Base-by-base conservation (phyloP, 2,797 vertebrate species). In the Sebastes elongatus region DNA sequence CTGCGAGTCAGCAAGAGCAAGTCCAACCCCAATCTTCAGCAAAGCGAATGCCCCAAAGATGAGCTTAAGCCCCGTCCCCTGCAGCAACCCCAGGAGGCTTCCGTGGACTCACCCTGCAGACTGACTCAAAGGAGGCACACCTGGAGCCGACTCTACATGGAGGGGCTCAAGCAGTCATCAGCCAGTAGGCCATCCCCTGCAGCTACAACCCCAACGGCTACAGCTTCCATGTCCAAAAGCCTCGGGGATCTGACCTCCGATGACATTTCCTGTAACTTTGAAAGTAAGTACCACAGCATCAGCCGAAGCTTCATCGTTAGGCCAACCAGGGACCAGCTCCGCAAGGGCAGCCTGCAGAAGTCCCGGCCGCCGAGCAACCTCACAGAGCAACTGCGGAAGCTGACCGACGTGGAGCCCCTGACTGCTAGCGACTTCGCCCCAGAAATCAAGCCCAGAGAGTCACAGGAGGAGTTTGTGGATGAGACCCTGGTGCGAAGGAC, bases 201-300 rank as follows among this genome's bases (percentile, higher is more conserved):
- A 1, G n/a, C 86, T 20, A 27, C 61, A 56, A 9, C 78, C 46
- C 81, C 80, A 0, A 86, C 33, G 14, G 78, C 93, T 2, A 74
- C 74, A 71, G 85, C 92, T 60, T 86, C 95, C 53, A 97, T 98
- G 93, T 99, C 98, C 84, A 99, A 99, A 91, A 99, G 97, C 88
- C 95, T 98, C 1, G 98, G 98, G 1, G 97, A 99, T 86, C 95
- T 99, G 65, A 99, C 97, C 1, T 99, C 97, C 0, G 98, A 99
- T 0, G 98, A 99, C 83, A 98, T 99, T 0, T 91, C 92, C 27
- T 96, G 97, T 83, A 94, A 95, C 81, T 97, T 96, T 0, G 96
- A 97, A 62, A 96, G 97, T 89, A 98, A 97, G 83, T 97, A 98
- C 87, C 94, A 93, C 78, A 97, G 96, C 92, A 98, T 97, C 90